Evolutionary conservation across 2,888 invertebrate genomes (phyloP), one percentile per base, ranked within the genome.

Genomic region (Julus scandinavius): DNA sequence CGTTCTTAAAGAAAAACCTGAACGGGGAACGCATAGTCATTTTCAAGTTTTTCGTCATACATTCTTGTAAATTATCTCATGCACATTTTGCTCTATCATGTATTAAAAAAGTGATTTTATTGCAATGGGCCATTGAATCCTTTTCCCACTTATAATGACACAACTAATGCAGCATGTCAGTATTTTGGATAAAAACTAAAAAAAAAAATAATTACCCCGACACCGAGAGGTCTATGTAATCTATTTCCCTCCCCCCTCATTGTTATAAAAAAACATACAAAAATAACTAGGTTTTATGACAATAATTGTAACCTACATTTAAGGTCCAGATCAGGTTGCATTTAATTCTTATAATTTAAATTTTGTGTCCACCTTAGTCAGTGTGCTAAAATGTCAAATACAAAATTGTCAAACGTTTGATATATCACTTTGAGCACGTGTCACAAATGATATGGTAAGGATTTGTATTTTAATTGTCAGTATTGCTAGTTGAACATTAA

Each of bases 111-210:
- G 13, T 17, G 29, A 4, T 63, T 63, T 63, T 63, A 17, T n/a
- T 63, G 63, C 63, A 63, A 63, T 63, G 63, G 63, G 63, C 63
- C 63, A 63, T 63, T 63, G 63, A 63, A 63, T 63, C 63, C 63
- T 63, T 63, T 63, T 63, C 63, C 63, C 63, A 63, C 63, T 63
- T n/a, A 63, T 63, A 63, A 63, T 17, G 63, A 63, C 63, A 63
- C 17, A 63, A 63, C 63, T 63, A 63, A 63, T 63, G 63, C 63
- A 63, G 63, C 63, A 63, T 63, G 17, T 63, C 63, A 63, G n/a
- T 29, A 63, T 17, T 17, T 49, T 49, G 63, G 13, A n/a, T 4
- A 63, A 63, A 63, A 63, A n/a, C n/a, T 63, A 17, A 63, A 63
- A 49, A 29, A 29, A 29, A 29, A 63, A 63, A 63, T 63, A n/a